Conservation (phyloP, 2,113 vertebrate genomes). For the Petaurus breviceps region DNA sequence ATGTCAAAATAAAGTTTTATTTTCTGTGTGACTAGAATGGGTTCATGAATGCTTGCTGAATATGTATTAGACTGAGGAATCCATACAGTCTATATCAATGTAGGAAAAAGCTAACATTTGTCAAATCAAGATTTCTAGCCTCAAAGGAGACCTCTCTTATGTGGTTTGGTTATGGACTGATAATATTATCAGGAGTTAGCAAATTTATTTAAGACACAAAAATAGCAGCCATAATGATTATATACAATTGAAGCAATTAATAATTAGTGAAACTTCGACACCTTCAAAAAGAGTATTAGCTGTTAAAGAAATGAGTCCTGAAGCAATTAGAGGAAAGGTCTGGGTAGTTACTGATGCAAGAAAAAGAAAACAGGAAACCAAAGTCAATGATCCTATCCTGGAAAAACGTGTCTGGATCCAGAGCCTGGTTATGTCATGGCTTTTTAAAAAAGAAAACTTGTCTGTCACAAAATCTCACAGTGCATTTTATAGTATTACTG, state of each 20-base stretch:
- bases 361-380: neutral
- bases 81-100: neutral
- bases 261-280: neutral
- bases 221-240: neutral
- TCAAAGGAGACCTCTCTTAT: neutral
- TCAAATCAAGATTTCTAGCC: neutral
- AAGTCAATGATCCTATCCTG: neutral
- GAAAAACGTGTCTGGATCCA: neutral
- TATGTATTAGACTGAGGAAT: neutral
- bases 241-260: conserved; percentile 14
- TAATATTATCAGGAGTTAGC: neutral
- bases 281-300: neutral
- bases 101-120: neutral
- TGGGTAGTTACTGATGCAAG: neutral
- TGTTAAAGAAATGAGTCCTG: neutral
- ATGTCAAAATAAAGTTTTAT: conserved; percentile 19
- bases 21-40: neutral
- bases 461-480: conserved; percentile 2
- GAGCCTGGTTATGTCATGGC: neutral
- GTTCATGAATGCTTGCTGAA: neutral
- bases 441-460: neutral
- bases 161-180: neutral
- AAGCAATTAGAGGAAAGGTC: neutral
- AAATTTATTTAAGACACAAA: neutral
- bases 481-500: conserved; percentile 1